Percentiles rank a stretch among this genome's conserved stretches.
phyloP scores from a whole-genome alignment of 2,797 vertebrate species.

The Anableps anableps region DNA sequence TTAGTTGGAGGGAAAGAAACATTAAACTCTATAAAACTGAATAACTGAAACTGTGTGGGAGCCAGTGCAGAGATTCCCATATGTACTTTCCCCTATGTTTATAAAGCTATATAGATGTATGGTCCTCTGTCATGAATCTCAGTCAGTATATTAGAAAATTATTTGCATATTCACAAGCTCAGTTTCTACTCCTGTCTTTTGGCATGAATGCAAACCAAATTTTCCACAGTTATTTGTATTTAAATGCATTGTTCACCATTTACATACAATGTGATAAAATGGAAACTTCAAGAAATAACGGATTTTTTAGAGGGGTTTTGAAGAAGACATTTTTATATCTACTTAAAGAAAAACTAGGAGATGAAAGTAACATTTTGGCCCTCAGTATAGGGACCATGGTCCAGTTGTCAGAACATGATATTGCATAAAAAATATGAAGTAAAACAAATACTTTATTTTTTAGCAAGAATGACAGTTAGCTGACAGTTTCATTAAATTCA shows the following conservation, averaged over 20 bases:
- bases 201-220: not conserved
- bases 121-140: not conserved
- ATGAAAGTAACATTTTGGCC: not conserved
- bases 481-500: not conserved
- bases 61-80: not conserved
- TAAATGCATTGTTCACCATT: not conserved
- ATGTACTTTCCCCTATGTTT: not conserved
- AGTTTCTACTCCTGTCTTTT: not conserved
- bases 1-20: not conserved
- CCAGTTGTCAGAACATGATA: not conserved
- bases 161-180: not conserved
- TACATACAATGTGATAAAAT: not conserved
- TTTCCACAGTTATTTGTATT: not conserved
- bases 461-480: not conserved
- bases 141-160: not conserved
- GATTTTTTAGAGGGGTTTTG: not conserved
- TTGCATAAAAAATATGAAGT: not conserved
- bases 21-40: not conserved
- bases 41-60: not conserved
- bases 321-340: not conserved
- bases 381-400: not conserved
- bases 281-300: not conserved
- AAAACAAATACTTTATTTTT: not conserved
- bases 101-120: not conserved
- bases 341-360: not conserved